These are phyloP conservation scores for Loris lydekkerianus DNA, from an alignment of 2,797 vertebrate genomes.

Conservation along the genomic window DNA sequence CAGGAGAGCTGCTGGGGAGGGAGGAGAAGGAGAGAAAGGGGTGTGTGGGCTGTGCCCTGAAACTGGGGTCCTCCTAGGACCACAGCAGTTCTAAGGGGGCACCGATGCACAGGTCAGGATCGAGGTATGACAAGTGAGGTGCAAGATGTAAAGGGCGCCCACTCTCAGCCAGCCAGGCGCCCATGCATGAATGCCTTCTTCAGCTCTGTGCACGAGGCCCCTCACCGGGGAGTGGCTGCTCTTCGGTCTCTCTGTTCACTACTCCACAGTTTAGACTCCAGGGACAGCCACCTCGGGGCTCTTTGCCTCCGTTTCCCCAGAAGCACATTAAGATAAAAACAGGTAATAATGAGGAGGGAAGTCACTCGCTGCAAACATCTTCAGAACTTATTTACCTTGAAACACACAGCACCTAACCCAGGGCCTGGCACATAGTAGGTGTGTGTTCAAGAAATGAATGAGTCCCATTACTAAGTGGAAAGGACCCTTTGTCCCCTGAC, in stretches of 20 bases:
- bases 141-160: not conserved
- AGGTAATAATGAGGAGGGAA: not conserved
- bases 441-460: not conserved
- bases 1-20: not conserved
- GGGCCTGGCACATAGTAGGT: not conserved
- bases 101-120: not conserved
- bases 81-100: not conserved
- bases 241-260: not conserved
- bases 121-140: not conserved
- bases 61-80: not conserved
- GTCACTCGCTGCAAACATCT: not conserved
- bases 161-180: not conserved
- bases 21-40: not conserved
- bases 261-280: not conserved
- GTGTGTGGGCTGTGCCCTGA: not conserved
- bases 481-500: not conserved
- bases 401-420: not conserved
- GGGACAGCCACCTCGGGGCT: not conserved
- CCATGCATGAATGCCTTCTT: not conserved
- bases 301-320: not conserved
- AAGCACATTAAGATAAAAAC: conserved; percentile 12
- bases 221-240: not conserved
- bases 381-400: not conserved
- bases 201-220: not conserved
- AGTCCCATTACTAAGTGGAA: not conserved